Conservation (phyloP, 1,140 invertebrate species). For the Calliopsis andreniformis region DNA sequence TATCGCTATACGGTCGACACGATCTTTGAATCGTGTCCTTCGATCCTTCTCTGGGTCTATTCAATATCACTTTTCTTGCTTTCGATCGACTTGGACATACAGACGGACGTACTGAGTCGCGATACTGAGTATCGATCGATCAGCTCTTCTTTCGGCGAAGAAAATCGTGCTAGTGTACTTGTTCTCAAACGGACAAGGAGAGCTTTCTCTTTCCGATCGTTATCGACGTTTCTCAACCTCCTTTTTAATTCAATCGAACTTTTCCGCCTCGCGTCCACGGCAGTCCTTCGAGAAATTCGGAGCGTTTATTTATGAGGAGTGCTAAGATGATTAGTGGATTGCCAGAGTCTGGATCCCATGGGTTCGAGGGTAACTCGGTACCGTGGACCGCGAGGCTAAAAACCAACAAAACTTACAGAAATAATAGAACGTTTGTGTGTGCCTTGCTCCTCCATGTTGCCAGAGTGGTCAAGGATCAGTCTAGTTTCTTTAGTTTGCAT, state of each 20-base stretch:
- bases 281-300: background rate
- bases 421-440: slow-evolving; percentile 47
- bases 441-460: slow-evolving; percentile 63
- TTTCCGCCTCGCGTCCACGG: slow-evolving; percentile 26
- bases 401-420: slow-evolving; percentile 35
- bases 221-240: slow-evolving; percentile 34
- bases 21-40: slow-evolving; percentile 19
- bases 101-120: background rate
- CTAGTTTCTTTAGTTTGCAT: slow-evolving; percentile 1
- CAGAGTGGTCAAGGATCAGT: slow-evolving; percentile 57
- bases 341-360: no score
- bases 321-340: no score
- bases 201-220: slow-evolving; percentile 3
- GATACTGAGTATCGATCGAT: no score
- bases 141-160: no score
- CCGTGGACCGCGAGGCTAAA: slow-evolving; percentile 11
- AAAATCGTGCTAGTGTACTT: slow-evolving; percentile 33
- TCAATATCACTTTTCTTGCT: no score
- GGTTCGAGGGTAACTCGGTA: background rate
- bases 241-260: slow-evolving; percentile 7
- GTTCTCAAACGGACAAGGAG: slow-evolving; percentile 27
- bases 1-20: slow-evolving; percentile 18
- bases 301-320: no score
- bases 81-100: no score
- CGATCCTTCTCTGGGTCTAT: background rate